These are phyloP conservation scores for Zaprionus vittiger DNA, from an alignment of 1,140 invertebrate species.

Conservation along the genomic window DNA sequence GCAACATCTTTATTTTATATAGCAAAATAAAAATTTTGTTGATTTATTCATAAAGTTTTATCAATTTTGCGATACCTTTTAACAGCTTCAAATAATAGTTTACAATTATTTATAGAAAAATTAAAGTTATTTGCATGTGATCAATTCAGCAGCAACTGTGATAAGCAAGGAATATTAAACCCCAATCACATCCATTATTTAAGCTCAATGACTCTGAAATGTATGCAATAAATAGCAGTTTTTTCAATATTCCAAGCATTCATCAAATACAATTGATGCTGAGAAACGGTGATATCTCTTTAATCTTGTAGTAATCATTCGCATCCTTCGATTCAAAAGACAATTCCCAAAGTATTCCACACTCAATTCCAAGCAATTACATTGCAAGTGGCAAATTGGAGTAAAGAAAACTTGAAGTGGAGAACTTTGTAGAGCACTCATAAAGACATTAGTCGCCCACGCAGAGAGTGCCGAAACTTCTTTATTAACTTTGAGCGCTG, in stretches of 20 bases:
- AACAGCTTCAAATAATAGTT: too few relatives aligned
- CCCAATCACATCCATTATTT: rapidly evolving
- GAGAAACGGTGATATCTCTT: neutral
- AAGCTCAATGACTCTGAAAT: neutral
- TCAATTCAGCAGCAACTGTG: neutral
- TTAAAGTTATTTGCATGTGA: too few relatives aligned
- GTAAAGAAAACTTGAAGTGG: neutral
- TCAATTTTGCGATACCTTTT: too few relatives aligned
- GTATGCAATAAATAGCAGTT: neutral
- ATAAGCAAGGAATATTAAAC: rapidly evolving
- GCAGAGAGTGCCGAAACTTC: neutral
- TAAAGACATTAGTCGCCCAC: slow-evolving; percentile 2
- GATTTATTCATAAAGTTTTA: too few relatives aligned
- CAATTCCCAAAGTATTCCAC: neutral
- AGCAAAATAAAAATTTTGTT: too few relatives aligned
- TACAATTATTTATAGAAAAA: too few relatives aligned
- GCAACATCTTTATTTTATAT: too few relatives aligned
- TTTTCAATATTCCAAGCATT: too few relatives aligned
- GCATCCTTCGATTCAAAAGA: neutral
- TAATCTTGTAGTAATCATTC: neutral
- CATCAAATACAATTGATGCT: too few relatives aligned
- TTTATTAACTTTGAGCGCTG: neutral
- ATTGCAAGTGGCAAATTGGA: neutral
- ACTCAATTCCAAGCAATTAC: neutral
- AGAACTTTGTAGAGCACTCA: neutral